A percentile compares a stretch with the other conserved stretches of the same genome.
These are phyloP conservation scores for Galaxea fascicularis DNA, from an alignment of 92 coral and sea anemone species.

Conservation along the genomic window DNA sequence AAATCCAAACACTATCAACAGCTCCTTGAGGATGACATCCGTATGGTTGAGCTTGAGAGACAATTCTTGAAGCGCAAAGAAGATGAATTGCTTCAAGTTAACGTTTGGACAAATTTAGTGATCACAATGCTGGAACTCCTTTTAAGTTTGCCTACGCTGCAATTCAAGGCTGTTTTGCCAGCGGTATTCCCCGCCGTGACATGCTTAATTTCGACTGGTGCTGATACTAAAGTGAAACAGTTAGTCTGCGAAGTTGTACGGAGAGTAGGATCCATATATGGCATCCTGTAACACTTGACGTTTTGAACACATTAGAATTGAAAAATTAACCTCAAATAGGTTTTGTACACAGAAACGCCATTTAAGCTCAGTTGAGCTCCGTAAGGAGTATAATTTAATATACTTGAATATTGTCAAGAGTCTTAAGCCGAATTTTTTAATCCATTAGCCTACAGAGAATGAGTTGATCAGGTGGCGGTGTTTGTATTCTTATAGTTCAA, in stretches of 20 bases:
- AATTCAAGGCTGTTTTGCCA: constrained; percentile 98
- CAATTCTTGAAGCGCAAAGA: constrained; percentile 84
- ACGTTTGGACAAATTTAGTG: constrained; percentile 94
- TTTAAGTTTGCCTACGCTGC: constrained; percentile 96
- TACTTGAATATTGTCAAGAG: too few relatives aligned
- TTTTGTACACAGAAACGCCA: neutral
- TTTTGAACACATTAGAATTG: neutral
- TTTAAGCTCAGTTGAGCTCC: too few relatives aligned
- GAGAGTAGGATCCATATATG: constrained; percentile 96
- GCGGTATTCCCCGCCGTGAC: constrained; percentile 99
- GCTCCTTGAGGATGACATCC: constrained; percentile 82
- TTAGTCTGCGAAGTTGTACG: constrained; percentile 94
- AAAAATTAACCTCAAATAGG: neutral
- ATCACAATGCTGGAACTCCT: constrained; percentile 93
- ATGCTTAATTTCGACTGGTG: constrained; percentile 87
- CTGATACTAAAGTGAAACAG: constrained; percentile 94
- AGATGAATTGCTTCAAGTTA: constrained; percentile 90
- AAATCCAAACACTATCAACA: constrained; percentile 71
- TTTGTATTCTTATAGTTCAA: too few relatives aligned
- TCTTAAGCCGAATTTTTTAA: too few relatives aligned
- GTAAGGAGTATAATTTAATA: too few relatives aligned
- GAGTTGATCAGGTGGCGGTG: too few relatives aligned
- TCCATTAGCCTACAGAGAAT: too few relatives aligned
- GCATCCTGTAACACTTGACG: constrained; percentile 70
- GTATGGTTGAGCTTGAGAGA: constrained; percentile 85